Conservation (phyloP, 2,888 invertebrate genomes). For the Schizaphis graminum region DNA sequence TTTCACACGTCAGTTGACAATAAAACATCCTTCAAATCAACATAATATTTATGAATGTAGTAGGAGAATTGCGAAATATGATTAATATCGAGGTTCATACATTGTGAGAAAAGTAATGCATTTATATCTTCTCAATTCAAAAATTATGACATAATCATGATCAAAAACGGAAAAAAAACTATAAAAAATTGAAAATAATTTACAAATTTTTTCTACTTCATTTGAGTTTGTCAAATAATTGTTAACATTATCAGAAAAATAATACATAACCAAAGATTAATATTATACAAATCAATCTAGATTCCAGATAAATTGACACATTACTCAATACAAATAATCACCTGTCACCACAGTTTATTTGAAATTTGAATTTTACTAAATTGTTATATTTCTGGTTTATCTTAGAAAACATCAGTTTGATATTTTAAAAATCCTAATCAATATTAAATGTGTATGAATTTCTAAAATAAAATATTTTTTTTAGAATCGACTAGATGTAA, state of each 20-base stretch:
- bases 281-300: background rate
- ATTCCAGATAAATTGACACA: background rate
- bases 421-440: background rate
- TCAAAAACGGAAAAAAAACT: background rate
- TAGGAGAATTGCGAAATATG: background rate
- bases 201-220: background rate
- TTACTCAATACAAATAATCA: background rate
- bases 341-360: background rate
- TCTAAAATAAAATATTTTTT: background rate
- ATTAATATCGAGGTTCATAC: background rate
- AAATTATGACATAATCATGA: background rate
- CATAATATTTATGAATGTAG: background rate
- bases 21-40: background rate
- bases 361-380: background rate
- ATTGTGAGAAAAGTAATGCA: background rate
- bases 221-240: background rate
- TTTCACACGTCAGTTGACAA: constrained; percentile 10
- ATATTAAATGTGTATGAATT: background rate
- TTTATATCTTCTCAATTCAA: background rate
- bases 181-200: background rate
- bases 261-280: background rate
- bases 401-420: background rate
- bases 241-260: background rate
- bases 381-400: background rate
- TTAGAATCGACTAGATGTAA: background rate